Evolutionary conservation across 2,888 invertebrate species (phyloP).

Genomic region (Leucophenga maculata): DNA sequence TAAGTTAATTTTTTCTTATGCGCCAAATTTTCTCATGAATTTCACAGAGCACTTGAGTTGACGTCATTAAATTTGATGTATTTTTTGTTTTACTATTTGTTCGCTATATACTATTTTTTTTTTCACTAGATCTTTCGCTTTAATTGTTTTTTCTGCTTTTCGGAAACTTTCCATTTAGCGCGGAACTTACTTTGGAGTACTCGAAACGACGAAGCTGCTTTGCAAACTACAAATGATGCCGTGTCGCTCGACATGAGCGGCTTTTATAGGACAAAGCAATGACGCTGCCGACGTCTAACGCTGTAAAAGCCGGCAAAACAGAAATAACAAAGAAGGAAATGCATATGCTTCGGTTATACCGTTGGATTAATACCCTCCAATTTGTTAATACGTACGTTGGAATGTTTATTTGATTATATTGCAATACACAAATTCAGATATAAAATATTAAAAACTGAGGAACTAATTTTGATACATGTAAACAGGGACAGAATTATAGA

Average conservation of each 20-base stretch:
- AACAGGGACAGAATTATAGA: too few relatives aligned
- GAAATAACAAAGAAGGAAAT: too few relatives aligned
- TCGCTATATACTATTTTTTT: neutral
- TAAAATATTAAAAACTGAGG: too few relatives aligned
- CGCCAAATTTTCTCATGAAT: neutral
- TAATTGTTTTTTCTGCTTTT: neutral
- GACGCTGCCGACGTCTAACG: slow-evolving; percentile 16
- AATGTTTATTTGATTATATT: too few relatives aligned
- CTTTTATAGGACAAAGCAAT: slow-evolving; percentile 49
- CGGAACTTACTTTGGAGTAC: slow-evolving; percentile 19
- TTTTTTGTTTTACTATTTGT: neutral
- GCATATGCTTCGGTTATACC: too few relatives aligned
- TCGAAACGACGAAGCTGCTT: slow-evolving; percentile 53
- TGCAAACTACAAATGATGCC: slow-evolving; percentile 47
- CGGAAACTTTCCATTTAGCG: neutral
- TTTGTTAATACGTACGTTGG: too few relatives aligned
- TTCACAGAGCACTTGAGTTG: neutral
- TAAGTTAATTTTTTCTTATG: too few relatives aligned
- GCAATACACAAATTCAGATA: too few relatives aligned
- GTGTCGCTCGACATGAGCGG: slow-evolving; percentile 34
- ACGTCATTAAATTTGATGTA: neutral
- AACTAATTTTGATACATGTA: too few relatives aligned
- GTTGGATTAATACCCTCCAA: too few relatives aligned
- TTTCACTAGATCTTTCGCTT: too few relatives aligned
- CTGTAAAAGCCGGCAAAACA: slow-evolving; percentile 31